Evolutionary conservation across 2,888 invertebrate genomes (phyloP).

Genomic region (Galeopsomyia nigrocyanea): DNA sequence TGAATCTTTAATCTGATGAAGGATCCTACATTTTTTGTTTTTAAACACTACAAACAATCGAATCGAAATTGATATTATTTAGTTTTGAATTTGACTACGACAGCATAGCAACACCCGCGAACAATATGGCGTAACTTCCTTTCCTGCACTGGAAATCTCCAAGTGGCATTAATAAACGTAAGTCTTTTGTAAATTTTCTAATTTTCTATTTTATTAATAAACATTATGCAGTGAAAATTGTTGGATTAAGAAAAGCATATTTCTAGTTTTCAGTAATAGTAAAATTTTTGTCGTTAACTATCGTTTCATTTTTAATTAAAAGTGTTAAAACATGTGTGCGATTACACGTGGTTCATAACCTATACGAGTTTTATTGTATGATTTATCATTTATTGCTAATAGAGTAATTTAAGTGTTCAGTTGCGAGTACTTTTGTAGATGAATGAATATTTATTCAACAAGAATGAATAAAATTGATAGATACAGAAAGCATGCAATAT

Average conservation of each 20-base stretch:
- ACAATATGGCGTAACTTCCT: constrained; percentile 52
- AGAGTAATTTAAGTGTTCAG: not conserved
- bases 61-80: no score
- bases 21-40: no score
- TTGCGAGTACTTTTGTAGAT: not conserved
- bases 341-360: constrained; percentile 43
- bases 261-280: not conserved
- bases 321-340: constrained; percentile 30
- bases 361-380: constrained; percentile 1
- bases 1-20: no score
- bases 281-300: not conserved
- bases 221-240: constrained; percentile 49
- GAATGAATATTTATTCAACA: not conserved
- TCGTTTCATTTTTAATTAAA: not conserved
- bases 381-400: not conserved
- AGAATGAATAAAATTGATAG: no score
- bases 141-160: constrained; percentile 71
- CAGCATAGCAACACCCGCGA: not conserved
- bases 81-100: constrained; percentile 14
- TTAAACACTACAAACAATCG: no score
- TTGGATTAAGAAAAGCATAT: not conserved
- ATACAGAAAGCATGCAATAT: not conserved
- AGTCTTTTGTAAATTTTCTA: constrained; percentile 56
- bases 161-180: constrained; percentile 87
- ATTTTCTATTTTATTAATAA: constrained; percentile 54